Conservation (phyloP, 2,888 invertebrate genomes). For the Hemicrepidius hirtus region DNA sequence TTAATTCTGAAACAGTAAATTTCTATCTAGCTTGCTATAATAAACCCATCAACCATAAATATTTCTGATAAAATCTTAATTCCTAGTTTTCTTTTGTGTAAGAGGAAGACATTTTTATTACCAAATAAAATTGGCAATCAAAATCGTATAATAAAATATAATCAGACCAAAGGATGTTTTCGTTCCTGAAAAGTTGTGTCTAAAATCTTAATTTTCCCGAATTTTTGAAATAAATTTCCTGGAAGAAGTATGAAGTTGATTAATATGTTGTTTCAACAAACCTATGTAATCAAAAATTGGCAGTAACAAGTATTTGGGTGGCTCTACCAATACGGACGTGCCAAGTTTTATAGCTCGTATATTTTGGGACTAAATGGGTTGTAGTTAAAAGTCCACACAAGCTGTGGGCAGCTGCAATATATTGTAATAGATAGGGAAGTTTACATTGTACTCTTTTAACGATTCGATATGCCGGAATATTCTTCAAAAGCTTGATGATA, state of each 20-base stretch:
- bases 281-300: slow-evolving; percentile 7
- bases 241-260: background rate
- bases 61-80: background rate
- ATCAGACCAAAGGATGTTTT: too few species aligned
- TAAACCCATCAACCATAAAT: too few species aligned
- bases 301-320: slow-evolving; percentile 13
- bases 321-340: slow-evolving; percentile 18
- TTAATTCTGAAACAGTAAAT: background rate
- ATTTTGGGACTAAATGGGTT: slow-evolving; percentile 13
- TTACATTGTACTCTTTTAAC: slow-evolving; percentile 8
- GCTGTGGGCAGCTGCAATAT: slow-evolving; percentile 11
- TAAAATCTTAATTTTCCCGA: background rate
- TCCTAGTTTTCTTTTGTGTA: background rate
- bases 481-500: background rate
- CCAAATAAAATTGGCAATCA: background rate
- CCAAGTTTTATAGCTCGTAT: slow-evolving; percentile 28
- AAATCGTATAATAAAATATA: too few species aligned
- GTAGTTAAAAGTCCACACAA: slow-evolving; percentile 7
- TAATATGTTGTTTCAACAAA: background rate
- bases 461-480: background rate
- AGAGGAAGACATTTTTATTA: slow-evolving; percentile 1
- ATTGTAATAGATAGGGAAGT: slow-evolving; percentile 12
- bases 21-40: too few species aligned
- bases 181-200: too few species aligned
- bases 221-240: background rate